Conservation (phyloP, 2,113 vertebrate species). For the Ursus arctos region DNA sequence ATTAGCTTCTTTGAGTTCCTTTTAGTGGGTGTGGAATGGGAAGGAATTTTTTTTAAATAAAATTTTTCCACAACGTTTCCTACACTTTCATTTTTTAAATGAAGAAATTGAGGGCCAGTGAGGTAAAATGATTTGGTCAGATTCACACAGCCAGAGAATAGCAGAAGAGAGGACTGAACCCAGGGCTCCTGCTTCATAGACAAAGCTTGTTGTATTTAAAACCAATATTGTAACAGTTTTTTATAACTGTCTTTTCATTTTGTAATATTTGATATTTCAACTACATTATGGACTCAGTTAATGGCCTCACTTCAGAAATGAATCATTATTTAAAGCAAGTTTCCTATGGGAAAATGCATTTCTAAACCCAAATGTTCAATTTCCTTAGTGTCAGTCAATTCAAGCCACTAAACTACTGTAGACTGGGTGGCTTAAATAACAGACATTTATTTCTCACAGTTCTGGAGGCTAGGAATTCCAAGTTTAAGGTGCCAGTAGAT, state of each 20-base stretch:
- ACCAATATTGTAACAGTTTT: neutral
- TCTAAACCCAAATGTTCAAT: neutral
- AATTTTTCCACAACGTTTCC: neutral
- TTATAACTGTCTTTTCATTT: neutral
- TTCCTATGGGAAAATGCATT: neutral
- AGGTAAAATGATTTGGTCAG: neutral
- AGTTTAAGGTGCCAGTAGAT: neutral
- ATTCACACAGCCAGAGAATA: neutral
- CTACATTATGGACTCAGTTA: neutral
- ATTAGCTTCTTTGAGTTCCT: neutral
- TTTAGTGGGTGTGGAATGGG: neutral
- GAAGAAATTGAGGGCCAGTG: neutral
- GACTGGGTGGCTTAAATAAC: neutral
- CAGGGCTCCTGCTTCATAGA: neutral
- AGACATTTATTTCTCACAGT: neutral
- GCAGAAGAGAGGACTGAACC: neutral
- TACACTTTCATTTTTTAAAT: neutral
- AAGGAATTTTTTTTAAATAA: neutral
- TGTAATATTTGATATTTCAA: conserved; percentile 27
- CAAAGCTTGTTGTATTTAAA: neutral
- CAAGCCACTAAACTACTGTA: neutral
- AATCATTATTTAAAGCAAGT: conserved; percentile 13
- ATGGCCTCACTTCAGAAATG: neutral
- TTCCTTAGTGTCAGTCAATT: neutral
- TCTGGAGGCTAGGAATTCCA: neutral